These are phyloP conservation scores for Cryptus viduatorius DNA, from an alignment of 2,888 invertebrate species.

Conservation along the genomic window DNA sequence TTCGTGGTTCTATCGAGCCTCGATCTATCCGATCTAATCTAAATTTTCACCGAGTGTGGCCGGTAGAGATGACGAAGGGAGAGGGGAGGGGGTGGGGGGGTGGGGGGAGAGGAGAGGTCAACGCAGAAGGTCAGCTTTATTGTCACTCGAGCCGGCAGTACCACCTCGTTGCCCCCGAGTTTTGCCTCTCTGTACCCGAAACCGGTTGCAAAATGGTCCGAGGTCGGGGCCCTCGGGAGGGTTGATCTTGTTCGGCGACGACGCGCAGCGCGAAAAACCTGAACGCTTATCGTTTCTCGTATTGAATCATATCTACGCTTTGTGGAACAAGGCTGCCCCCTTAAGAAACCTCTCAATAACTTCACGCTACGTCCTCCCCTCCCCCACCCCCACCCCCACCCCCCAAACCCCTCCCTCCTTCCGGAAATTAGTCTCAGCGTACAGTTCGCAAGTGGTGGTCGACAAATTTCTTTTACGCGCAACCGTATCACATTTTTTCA, in stretches of 20 bases:
- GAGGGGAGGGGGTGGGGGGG: not conserved
- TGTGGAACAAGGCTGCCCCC: slow-evolving; percentile 39
- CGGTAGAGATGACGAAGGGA: not conserved
- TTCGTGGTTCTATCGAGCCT: slow-evolving; percentile 48
- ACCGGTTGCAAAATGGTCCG: slow-evolving; percentile 69
- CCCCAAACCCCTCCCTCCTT: too few relatives aligned
- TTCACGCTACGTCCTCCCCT: not conserved
- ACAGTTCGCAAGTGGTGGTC: not conserved
- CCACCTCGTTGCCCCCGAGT: slow-evolving; percentile 28
- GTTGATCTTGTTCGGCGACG: slow-evolving; percentile 59
- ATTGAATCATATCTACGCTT: slow-evolving; percentile 37
- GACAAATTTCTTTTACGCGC: not conserved
- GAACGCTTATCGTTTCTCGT: slow-evolving; percentile 24
- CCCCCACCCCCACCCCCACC: too few relatives aligned
- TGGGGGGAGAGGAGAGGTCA: slow-evolving; percentile 28
- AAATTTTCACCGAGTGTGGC: slow-evolving; percentile 50
- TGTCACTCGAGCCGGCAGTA: slow-evolving; percentile 56
- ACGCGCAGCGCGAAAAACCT: slow-evolving; percentile 10
- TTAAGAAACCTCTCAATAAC: slow-evolving; percentile 21
- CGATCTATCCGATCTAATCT: slow-evolving; percentile 61
- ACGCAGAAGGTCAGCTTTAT: slow-evolving; percentile 59
- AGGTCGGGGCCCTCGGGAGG: slow-evolving; percentile 63
- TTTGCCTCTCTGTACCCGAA: slow-evolving; percentile 35
- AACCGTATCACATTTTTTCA: not conserved
- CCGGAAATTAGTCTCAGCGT: not conserved